Base-by-base conservation (phyloP, 2,113 vertebrate species). In the Ranitomeya imitator region DNA sequence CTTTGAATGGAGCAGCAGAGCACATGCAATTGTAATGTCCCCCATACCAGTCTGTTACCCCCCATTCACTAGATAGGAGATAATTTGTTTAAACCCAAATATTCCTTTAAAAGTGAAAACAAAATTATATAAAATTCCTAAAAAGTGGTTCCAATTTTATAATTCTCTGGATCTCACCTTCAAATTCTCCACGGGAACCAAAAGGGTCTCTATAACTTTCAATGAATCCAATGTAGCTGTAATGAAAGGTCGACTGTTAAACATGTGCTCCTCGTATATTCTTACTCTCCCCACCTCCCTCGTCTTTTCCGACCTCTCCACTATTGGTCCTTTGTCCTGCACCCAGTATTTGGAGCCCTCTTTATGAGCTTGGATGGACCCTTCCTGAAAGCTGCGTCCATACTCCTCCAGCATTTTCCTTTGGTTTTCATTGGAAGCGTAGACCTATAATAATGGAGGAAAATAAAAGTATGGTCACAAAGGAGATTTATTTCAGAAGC, bases 151-250 rank as follows among this genome's bases (percentile, higher is more conserved):
- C 2, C 11, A 71, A 6, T n/a, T n/a, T 21, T 78, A 67, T 11
- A 14, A 2, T 12, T 21, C 18, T 18, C 8, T 51, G 18, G 5
- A 52, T 55, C 76, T 87, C 93, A 97, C 97, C 97, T 97, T 98
- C 97, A 95, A 98, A 98, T 91, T 98, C 97, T 89, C 97, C 97
- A 79, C 97, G 94, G 92, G 97, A 98, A 86, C 97, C 97, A 85
- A 96, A 98, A 0, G 97, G 97, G 89, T 98, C 97, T 85, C 97
- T 95, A 94, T 98, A 98, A 93, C 97, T 98, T 92, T 98, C 97
- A 21, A 98, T 97, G 90, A 98, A 98, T 10, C 97, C 97, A 67
- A 98, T 98, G 90, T 98, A 97, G 91, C 97, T 98, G 92, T 55
- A 88, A 79, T 69, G 65, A 37, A 83, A 83, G 2, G 45, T 54